These are phyloP conservation scores for Epizoanthus rinbou DNA, from an alignment of 92 coral and sea anemone species.

Conservation along the genomic window DNA sequence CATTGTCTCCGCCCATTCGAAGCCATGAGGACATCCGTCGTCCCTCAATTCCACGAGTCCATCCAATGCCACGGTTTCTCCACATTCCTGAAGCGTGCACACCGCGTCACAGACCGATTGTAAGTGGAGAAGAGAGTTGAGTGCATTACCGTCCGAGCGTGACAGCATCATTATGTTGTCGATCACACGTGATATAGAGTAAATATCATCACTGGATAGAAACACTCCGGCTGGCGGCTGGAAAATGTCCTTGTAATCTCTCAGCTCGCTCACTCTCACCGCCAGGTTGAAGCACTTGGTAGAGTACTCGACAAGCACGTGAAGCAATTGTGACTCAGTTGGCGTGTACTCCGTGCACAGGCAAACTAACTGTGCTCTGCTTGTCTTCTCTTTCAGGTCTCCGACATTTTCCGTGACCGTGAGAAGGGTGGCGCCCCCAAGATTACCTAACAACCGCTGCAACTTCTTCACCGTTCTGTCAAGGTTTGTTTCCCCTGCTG, in stretches of 20 bases:
- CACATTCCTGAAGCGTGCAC: constrained; percentile 91
- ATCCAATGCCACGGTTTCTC: constrained; percentile 71
- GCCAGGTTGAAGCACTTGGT: constrained; percentile 87
- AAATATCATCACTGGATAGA: constrained; percentile 78
- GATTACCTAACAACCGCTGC: constrained; percentile 68
- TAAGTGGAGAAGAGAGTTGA: constrained; percentile 83
- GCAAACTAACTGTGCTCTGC: constrained; percentile 69
- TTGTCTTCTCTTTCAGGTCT: constrained; percentile 76
- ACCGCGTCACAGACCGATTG: constrained; percentile 84
- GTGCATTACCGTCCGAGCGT: constrained; percentile 58
- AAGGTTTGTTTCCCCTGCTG: constrained; percentile 83
- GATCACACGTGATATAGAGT: constrained; percentile 71
- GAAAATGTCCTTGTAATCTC: constrained; percentile 91
- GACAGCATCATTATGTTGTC: constrained; percentile 69
- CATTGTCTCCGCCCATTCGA: constrained; percentile 82
- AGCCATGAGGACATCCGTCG: constrained; percentile 76
- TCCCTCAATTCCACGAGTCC: constrained; percentile 66
- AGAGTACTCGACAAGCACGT: constrained; percentile 66
- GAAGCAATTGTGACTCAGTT: constrained; percentile 60
- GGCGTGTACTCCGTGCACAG: constrained; percentile 61
- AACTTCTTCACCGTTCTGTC: constrained; percentile 81
- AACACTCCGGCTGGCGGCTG: constrained; percentile 83
- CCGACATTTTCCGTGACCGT: constrained; percentile 55
- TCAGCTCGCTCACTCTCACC: constrained; percentile 85
- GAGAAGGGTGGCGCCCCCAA: constrained; percentile 78